Conservation (phyloP, 2,113 vertebrate species). For the Sylvilagus bachmani region DNA sequence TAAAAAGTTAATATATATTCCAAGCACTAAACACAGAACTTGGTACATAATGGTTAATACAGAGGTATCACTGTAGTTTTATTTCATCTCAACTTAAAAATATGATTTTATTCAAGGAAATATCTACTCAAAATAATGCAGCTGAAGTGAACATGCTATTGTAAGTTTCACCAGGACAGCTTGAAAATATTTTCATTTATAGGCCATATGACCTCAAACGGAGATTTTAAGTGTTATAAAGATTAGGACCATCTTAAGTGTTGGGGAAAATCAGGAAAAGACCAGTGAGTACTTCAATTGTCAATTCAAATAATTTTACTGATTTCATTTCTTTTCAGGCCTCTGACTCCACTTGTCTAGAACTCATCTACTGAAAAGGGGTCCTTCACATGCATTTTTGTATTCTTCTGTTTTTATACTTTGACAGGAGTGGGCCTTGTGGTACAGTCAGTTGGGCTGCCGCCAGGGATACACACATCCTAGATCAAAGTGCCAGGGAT, state of each 20-base stretch:
- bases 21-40: not conserved
- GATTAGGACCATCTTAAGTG: not conserved
- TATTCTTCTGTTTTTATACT: not conserved
- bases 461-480: no score
- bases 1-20: not conserved
- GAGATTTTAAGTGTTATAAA: not conserved
- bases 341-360: not conserved
- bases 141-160: not conserved
- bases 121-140: conserved; percentile 37
- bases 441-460: no score
- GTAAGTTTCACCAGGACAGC: conserved; percentile 7
- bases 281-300: conserved; percentile 16
- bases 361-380: not conserved
- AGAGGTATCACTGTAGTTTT: not conserved
- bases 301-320: conserved; percentile 7
- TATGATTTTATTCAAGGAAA: not conserved
- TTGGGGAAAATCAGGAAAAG: not conserved
- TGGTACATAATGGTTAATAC: not conserved
- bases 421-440: not conserved
- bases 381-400: conserved; percentile 13
- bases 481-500: no score
- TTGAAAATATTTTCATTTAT: conserved; percentile 45
- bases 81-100: conserved; percentile 30
- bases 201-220: conserved; percentile 16
- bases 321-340: not conserved